These are phyloP conservation scores for Trachelus tabidus DNA, from an alignment of 2,888 invertebrate genomes.

Conservation along the genomic window DNA sequence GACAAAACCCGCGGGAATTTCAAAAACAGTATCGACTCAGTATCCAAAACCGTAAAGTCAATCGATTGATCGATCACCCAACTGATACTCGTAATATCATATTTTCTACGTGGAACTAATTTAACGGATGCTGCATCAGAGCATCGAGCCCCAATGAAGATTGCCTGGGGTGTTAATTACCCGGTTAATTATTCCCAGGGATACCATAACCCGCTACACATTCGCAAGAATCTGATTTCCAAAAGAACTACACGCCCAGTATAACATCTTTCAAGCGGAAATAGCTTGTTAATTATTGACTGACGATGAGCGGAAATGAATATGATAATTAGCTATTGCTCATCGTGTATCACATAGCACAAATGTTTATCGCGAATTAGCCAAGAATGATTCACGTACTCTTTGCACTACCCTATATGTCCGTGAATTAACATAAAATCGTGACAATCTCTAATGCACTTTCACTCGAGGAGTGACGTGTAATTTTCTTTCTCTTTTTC, in stretches of 20 bases:
- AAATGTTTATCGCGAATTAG: background rate
- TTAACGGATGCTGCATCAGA: background rate
- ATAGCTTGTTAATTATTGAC: background rate
- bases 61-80: background rate
- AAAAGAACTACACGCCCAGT: background rate
- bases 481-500: background rate
- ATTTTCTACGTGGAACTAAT: background rate
- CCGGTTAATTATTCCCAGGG: background rate
- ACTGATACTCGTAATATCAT: background rate
- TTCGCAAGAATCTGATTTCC: background rate
- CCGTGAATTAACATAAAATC: background rate
- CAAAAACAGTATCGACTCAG: background rate
- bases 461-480: too few relatives aligned
- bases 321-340: background rate
- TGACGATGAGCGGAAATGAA: background rate
- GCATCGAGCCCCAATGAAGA: background rate
- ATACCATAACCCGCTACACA: background rate
- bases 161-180: background rate
- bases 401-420: background rate
- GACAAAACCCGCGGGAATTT: background rate
- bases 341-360: background rate
- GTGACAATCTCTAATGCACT: background rate
- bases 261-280: background rate
- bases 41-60: background rate
- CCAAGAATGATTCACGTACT: background rate